A percentile compares a stretch with the other conserved stretches of the same genome.
These are phyloP conservation scores for Eumaeus atala DNA, from an alignment of 1,140 invertebrate genomes.

Conservation along the genomic window DNA sequence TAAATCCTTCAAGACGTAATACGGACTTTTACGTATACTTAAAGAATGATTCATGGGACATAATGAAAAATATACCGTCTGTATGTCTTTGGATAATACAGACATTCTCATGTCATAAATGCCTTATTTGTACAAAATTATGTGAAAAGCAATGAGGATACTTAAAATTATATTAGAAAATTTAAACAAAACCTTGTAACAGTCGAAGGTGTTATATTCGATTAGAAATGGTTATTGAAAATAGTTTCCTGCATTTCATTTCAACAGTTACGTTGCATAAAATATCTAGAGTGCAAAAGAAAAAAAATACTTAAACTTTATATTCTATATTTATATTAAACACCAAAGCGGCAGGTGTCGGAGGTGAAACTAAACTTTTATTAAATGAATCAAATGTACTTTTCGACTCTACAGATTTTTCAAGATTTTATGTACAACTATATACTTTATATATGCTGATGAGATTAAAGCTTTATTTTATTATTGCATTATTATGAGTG, in stretches of 20 bases:
- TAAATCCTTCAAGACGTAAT: slow-evolving; percentile 11
- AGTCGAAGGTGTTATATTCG: too few species aligned
- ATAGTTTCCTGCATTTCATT: not conserved
- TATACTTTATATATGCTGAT: slow-evolving; percentile 30
- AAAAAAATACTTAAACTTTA: not conserved
- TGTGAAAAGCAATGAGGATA: too few species aligned
- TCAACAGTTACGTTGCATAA: not conserved
- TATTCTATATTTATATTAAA: not conserved
- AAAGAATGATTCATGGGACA: too few species aligned
- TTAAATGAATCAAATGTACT: not conserved
- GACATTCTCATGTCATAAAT: too few species aligned
- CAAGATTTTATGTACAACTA: slow-evolving; percentile 4
- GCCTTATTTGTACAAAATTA: too few species aligned
- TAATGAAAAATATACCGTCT: too few species aligned
- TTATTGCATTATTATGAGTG: slow-evolving; percentile 42
- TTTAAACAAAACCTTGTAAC: too few species aligned
- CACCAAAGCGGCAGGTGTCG: slow-evolving; percentile 2
- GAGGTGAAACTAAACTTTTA: not conserved
- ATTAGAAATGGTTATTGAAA: too few species aligned
- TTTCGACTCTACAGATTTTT: not conserved
- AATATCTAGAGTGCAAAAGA: slow-evolving; percentile 5
- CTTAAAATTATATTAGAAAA: too few species aligned
- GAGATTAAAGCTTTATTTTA: slow-evolving; percentile 39
- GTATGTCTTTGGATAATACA: too few species aligned
- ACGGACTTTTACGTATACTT: not conserved